Percentiles rank a stretch among this genome's conserved stretches.
Evolutionary conservation across 2,113 vertebrate species (phyloP).

Genomic region (Zootoca vivipara): DNA sequence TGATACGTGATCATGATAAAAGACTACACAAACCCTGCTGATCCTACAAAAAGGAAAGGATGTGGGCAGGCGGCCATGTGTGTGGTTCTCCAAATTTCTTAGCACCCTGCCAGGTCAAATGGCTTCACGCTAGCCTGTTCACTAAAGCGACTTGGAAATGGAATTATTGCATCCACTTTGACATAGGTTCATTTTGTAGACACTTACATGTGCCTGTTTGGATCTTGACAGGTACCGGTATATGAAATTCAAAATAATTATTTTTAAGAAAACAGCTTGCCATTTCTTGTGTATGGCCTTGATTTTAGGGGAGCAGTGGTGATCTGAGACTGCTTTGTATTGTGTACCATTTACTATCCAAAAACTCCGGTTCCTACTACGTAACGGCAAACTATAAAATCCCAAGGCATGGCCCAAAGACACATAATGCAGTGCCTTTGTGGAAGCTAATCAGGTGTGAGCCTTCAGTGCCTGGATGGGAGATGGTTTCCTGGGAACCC

Average conservation of each 20-base stretch:
- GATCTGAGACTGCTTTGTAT: not conserved
- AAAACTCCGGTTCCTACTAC: not conserved
- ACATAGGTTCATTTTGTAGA: not conserved
- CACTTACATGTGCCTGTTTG: not conserved
- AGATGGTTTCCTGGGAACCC: not conserved
- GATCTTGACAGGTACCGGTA: not conserved
- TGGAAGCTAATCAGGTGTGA: not conserved
- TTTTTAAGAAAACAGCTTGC: not conserved
- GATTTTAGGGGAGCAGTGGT: not conserved
- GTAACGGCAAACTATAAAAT: not conserved
- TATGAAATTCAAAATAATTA: not conserved
- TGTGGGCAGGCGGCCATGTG: not conserved
- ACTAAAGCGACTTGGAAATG: not conserved
- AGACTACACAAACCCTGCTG: not conserved
- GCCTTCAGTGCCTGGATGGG: not conserved
- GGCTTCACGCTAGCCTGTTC: not conserved
- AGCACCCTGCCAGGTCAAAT: accelerated
- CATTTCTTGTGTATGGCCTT: not conserved
- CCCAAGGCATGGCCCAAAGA: not conserved
- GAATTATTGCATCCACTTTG: not conserved
- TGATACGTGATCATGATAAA: no score
- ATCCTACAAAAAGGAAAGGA: not conserved
- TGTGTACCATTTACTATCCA: not conserved
- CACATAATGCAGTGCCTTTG: not conserved
- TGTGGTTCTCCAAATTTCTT: not conserved